Base-by-base conservation (phyloP, 1,140 invertebrate species). In the Oreohelix idahoensis region DNA sequence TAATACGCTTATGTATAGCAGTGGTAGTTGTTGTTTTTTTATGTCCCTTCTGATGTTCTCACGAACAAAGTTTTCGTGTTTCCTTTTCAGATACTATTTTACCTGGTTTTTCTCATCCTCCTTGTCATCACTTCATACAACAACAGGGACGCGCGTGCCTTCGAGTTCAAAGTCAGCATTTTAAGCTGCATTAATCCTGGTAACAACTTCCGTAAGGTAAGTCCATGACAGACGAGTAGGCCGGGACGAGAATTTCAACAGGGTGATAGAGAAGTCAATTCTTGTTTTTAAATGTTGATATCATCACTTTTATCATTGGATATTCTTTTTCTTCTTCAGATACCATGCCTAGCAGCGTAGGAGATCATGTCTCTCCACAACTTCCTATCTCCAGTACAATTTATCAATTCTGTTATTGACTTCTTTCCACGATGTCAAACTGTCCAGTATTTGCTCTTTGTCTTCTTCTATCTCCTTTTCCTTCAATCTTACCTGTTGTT, bases 261-360 rank as follows among this genome's bases (percentile, higher is more conserved):
- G 38, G 69, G 0, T 42, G 23, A 49, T 42, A 45, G 8, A 53
- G 8, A 49, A 23, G 17, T 58, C n/a, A n/a, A 45, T 70, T 0
- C 29, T 23, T 81, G 36, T 71, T 29, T 81, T 26, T 81, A 51
- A n/a, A 51, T 70, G 11, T 51, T 17, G 42, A 63, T 74, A 53
- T 82, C 49, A 69, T 8, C 32, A 70, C 29, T 0, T 75, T 29
- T 76, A 29, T 66, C 5, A 45, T n/a, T 83, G 20, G 36, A 23
- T 0, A 35, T 38, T 11, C 39, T 20, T 63, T 29, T 77, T 63
- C 10, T 15, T 42, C n/a, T 63, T 17, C 38, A 38, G n/a, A 66
- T 66, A 76, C 26, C 38, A 11, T 15, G 0, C 29, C n/a, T 2
- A n/a, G 13, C 29, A 38, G 53, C 53, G 17, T 58, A n/a, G n/a